These are phyloP conservation scores for Ianthella basta DNA, from an alignment of 37 sponge, comb jelly and placozoan species.

Conservation along the genomic window DNA sequence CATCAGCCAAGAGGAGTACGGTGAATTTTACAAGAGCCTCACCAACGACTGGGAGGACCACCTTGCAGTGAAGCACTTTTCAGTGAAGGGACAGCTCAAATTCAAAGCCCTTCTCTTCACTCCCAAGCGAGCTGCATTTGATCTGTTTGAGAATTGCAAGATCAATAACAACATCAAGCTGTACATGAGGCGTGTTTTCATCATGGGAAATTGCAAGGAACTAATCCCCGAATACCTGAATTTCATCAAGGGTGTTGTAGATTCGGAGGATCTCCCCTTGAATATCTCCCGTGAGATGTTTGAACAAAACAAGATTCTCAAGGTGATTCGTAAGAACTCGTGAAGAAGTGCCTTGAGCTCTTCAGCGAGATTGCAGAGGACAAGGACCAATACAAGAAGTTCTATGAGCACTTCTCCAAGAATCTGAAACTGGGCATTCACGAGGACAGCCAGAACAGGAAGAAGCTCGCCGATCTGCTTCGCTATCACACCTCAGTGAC, in stretches of 20 bases:
- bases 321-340: conserved; percentile 99
- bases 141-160: conserved; percentile 98
- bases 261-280: conserved; percentile 97
- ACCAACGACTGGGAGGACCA: conserved; percentile 99
- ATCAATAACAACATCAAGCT: conserved; percentile 99
- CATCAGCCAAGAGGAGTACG: conserved; percentile 97
- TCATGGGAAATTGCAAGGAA: conserved; percentile 99
- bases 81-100: conserved; percentile 98
- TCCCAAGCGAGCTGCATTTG: conserved; percentile 97
- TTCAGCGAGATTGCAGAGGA: conserved; percentile 90
- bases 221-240: conserved; percentile 99
- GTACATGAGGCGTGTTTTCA: conserved; percentile 98
- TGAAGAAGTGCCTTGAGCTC: conserved; percentile 98
- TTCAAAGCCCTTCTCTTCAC: conserved; percentile 96
- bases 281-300: conserved; percentile 99
- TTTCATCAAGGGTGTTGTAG: conserved; percentile 97
- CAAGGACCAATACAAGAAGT: conserved; percentile 96
- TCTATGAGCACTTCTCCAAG: conserved; percentile 97
- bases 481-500: conserved; percentile 91
- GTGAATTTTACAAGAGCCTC: conserved; percentile 99
- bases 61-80: conserved; percentile 99
- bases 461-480: conserved; percentile 96
- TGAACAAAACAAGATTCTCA: conserved; percentile 98
- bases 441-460: conserved; percentile 97
- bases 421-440: conserved; percentile 99